Conservation (phyloP, 2,888 invertebrate genomes). For the Glyphotaelius pellucidus region DNA sequence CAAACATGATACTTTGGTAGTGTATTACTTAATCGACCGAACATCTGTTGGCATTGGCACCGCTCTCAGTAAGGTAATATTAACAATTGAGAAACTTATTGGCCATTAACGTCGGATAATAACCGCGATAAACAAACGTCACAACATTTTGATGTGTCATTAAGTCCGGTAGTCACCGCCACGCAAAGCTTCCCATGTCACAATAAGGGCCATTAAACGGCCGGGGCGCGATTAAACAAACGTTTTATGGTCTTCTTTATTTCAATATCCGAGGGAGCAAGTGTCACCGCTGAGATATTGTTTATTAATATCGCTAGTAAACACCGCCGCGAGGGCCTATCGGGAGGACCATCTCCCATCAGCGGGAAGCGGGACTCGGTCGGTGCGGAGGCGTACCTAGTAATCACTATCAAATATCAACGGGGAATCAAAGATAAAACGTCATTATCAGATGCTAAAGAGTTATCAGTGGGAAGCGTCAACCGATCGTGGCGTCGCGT, state of each 20-base stretch:
- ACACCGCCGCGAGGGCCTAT: background rate
- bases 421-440: constrained; percentile 12
- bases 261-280: constrained; percentile 22
- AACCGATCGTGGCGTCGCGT: background rate
- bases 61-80: constrained; percentile 13
- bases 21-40: background rate
- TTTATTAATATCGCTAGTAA: constrained; percentile 23
- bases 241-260: constrained; percentile 37
- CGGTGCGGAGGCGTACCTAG: background rate
- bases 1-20: background rate
- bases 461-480: background rate
- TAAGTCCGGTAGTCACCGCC: constrained; percentile 23
- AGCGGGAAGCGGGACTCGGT: constrained; percentile 2
- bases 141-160: constrained; percentile 51
- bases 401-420: background rate
- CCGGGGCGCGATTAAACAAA: constrained; percentile 40
- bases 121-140: constrained; percentile 46
- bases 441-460: background rate
- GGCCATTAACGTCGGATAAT: constrained; percentile 53
- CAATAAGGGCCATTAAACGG: constrained; percentile 24
- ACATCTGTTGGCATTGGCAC: constrained; percentile 33
- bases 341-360: background rate
- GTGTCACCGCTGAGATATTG: constrained; percentile 36
- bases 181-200: constrained; percentile 28
- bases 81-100: constrained; percentile 49